A percentile compares a stretch with the other conserved stretches of the same genome.
These are phyloP conservation scores for Blera fallax DNA, from an alignment of 2,888 invertebrate species.

Conservation along the genomic window DNA sequence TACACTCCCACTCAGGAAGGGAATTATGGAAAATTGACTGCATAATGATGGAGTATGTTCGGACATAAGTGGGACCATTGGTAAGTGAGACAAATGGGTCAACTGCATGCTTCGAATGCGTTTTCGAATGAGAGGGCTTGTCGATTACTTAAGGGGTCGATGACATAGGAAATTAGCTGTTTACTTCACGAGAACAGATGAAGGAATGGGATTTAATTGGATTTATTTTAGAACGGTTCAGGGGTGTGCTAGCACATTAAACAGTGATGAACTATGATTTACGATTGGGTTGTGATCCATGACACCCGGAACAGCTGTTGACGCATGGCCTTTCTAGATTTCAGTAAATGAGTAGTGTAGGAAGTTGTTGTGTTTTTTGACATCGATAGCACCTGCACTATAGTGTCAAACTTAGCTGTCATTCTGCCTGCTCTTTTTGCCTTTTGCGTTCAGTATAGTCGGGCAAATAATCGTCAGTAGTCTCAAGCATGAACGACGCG, in stretches of 20 bases:
- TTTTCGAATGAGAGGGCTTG: constrained; percentile 18
- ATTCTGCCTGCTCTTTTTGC: no score
- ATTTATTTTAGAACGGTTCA: not conserved
- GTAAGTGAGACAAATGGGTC: constrained; percentile 68
- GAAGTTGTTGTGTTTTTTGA: no score
- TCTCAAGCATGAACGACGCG: no score
- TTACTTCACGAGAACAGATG: not conserved
- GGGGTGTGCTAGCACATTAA: not conserved
- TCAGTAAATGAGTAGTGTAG: no score
- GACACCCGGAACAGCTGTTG: no score
- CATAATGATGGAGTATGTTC: constrained; percentile 37
- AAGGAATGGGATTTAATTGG: constrained; percentile 8
- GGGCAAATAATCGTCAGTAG: no score
- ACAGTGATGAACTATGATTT: not conserved
- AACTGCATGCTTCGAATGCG: constrained; percentile 25
- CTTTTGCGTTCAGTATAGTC: no score
- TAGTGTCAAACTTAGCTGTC: no score
- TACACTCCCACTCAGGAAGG: constrained; percentile 27
- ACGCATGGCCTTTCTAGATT: no score
- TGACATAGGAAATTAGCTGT: constrained; percentile 39
- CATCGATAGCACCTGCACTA: no score
- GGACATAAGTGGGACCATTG: not conserved
- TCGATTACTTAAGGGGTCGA: constrained; percentile 28
- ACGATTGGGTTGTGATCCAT: not conserved
- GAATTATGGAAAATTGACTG: constrained; percentile 27